A percentile compares a stretch with the other conserved stretches of the same genome.
These are phyloP conservation scores for Fissipunctia ypsillon DNA, from an alignment of 2,888 invertebrate genomes.

Conservation along the genomic window DNA sequence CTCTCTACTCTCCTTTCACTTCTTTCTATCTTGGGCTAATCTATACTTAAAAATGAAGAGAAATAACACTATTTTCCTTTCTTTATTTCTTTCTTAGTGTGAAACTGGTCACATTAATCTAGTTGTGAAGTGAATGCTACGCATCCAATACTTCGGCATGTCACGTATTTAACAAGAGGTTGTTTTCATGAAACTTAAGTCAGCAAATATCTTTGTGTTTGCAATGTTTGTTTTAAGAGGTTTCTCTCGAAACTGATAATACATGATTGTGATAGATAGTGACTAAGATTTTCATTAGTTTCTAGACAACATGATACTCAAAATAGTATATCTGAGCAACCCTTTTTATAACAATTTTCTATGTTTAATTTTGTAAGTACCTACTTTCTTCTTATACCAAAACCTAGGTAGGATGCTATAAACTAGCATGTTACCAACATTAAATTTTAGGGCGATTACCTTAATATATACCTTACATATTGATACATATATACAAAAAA, in stretches of 20 bases:
- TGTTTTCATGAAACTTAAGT: neutral
- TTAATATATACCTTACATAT: too few species aligned
- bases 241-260: constrained; percentile 9
- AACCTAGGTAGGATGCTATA: neutral
- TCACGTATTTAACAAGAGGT: neutral
- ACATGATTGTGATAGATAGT: neutral
- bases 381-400: neutral
- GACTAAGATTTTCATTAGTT: neutral
- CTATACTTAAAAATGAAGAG: neutral
- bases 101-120: neutral
- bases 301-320: neutral
- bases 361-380: neutral
- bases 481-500: too few species aligned
- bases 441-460: too few species aligned
- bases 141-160: neutral
- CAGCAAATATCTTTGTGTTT: constrained; percentile 8
- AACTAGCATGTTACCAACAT: too few species aligned
- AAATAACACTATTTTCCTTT: neutral
- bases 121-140: neutral
- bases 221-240: constrained; percentile 2
- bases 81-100: neutral
- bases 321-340: neutral
- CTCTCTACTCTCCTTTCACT: neutral
- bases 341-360: neutral
- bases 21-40: neutral